phyloP scores from a whole-genome alignment of 2,797 vertebrate genomes.

The Hirundo rustica region DNA sequence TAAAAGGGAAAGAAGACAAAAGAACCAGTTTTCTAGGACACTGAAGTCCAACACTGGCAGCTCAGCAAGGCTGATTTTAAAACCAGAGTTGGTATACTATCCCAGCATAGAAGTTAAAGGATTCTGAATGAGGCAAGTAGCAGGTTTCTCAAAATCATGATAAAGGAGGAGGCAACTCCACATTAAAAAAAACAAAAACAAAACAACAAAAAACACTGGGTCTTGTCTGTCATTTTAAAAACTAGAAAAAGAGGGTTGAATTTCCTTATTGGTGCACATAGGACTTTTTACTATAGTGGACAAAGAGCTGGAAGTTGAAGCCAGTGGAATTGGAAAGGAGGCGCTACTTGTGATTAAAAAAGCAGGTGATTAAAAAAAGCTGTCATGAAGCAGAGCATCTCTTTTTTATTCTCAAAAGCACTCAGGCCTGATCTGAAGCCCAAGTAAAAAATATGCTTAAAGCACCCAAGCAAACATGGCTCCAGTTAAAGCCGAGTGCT shows the following conservation, averaged over 20 bases:
- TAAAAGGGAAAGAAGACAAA: background rate
- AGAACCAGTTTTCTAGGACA: background rate
- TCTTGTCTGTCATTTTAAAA: background rate
- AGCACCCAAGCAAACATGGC: background rate
- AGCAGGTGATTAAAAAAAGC: constrained; percentile 13
- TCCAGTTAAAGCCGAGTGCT: background rate
- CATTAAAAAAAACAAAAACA: background rate
- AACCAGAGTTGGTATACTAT: background rate
- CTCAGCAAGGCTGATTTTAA: background rate
- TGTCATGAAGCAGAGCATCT: background rate
- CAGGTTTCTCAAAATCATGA: background rate
- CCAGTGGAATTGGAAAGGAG: background rate
- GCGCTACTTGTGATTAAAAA: background rate
- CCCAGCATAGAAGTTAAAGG: background rate
- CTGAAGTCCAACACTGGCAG: background rate
- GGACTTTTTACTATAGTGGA: background rate
- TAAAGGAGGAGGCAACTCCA: background rate
- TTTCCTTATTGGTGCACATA: background rate
- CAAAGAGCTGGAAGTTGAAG: background rate
- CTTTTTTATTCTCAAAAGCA: background rate
- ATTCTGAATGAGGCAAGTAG: background rate
- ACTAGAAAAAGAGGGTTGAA: background rate
- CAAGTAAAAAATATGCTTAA: background rate
- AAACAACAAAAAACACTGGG: accelerated
- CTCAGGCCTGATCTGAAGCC: background rate